Conservation (phyloP, 2,113 vertebrate genomes). For the Cisticola juncidis region DNA sequence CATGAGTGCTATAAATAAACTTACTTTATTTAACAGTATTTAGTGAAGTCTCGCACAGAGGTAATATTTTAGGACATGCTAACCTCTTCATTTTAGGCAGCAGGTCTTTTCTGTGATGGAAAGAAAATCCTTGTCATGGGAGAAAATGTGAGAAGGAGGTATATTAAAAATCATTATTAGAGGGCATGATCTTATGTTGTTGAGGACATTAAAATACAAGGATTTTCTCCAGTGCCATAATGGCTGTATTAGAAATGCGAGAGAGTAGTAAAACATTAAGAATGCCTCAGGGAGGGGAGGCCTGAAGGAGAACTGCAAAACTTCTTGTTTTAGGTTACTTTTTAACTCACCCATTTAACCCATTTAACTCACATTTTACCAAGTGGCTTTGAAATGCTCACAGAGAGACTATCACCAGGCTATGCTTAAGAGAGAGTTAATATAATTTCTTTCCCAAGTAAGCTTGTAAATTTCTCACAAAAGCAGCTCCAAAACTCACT, state of each 20-base stretch:
- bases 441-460: not conserved
- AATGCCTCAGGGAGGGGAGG: not conserved
- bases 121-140: not conserved
- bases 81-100: not conserved
- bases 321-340: not conserved
- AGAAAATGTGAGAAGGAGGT: not conserved
- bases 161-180: not conserved
- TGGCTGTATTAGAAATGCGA: not conserved
- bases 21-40: not conserved
- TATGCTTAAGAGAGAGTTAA: too few relatives aligned
- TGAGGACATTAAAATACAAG: not conserved
- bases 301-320: not conserved
- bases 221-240: not conserved
- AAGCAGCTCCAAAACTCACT: not conserved
- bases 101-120: not conserved
- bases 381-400: not conserved
- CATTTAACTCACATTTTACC: not conserved
- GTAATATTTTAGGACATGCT: not conserved
- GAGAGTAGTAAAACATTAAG: accelerated
- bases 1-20: not conserved
- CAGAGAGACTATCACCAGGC: too few relatives aligned
- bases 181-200: not conserved
- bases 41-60: not conserved
- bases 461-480: not conserved
- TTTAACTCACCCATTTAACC: not conserved